Conservation (phyloP, 2,797 vertebrate species). For the Coracias cyanogaster region DNA sequence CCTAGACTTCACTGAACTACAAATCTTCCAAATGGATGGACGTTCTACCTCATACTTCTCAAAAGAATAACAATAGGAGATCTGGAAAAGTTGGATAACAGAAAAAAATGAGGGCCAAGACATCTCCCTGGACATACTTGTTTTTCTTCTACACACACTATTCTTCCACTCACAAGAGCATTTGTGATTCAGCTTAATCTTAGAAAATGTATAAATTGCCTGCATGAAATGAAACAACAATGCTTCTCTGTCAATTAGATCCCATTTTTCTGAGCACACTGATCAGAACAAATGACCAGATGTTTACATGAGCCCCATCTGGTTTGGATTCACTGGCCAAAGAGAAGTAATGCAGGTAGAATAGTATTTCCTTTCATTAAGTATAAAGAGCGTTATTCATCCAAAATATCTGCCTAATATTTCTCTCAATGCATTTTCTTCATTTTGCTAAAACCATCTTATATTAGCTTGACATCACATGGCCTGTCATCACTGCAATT, state of each 20-base stretch:
- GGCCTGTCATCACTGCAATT: background rate
- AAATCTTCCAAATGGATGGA: background rate
- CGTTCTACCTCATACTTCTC: background rate
- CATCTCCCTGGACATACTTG: background rate
- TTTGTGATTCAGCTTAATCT: slow-evolving; percentile 6
- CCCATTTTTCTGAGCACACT: background rate
- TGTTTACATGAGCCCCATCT: slow-evolving; percentile 39
- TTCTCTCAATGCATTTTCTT: slow-evolving; percentile 2
- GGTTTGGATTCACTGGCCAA: background rate
- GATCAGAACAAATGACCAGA: background rate
- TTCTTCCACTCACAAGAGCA: background rate
- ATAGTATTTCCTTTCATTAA: background rate
- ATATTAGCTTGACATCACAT: slow-evolving; percentile 50
- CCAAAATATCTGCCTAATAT: slow-evolving; percentile 39
- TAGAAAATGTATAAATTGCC: background rate
- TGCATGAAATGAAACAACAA: background rate
- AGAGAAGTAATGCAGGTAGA: slow-evolving; percentile 7
- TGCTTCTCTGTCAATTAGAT: slow-evolving; percentile 11
- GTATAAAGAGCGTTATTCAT: background rate
- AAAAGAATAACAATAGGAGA: background rate
- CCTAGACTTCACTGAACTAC: background rate
- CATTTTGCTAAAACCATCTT: slow-evolving; percentile 21
- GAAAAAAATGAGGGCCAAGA: background rate
- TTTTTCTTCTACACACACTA: background rate
- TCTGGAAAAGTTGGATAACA: background rate